Evolutionary conservation across 1,140 invertebrate genomes (phyloP).

Genomic region (Eumeta japonica): DNA sequence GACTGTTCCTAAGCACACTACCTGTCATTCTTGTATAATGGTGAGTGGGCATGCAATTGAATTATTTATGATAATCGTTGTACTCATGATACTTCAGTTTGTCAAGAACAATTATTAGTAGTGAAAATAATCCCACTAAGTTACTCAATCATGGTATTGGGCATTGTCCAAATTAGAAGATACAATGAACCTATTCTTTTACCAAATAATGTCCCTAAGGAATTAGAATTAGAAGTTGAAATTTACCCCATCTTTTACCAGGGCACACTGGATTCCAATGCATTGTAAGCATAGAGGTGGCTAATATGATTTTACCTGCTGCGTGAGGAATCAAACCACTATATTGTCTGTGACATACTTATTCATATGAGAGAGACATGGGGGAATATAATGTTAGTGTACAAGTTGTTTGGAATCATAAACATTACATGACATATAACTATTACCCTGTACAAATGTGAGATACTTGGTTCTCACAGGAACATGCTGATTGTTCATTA

Average conservation of each 20-base stretch:
- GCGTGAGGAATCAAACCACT: conserved; percentile 80
- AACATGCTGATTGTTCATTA: conserved; percentile 90
- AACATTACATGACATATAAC: conserved; percentile 86
- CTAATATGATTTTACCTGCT: conserved; percentile 84
- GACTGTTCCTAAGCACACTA: conserved; percentile 88
- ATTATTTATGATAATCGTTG: conserved; percentile 95
- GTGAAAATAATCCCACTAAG: conserved; percentile 76
- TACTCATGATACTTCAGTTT: conserved; percentile 80
- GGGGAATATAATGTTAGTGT: conserved; percentile 87
- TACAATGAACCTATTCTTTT: conserved; percentile 69
- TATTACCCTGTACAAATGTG: conserved; percentile 92
- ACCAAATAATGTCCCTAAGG: conserved; percentile 85
- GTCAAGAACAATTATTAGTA: conserved; percentile 81
- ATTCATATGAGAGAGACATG: conserved; percentile 82
- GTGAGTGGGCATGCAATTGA: conserved; percentile 92
- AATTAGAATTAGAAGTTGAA: conserved; percentile 84
- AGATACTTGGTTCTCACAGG: conserved; percentile 86
- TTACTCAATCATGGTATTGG: conserved; percentile 71
- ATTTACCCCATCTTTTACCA: conserved; percentile 82
- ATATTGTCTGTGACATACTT: conserved; percentile 88
- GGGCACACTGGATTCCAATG: conserved; percentile 88
- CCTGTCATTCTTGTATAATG: conserved; percentile 82
- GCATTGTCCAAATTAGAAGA: conserved; percentile 76
- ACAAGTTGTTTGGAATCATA: conserved; percentile 88
- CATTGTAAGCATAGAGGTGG: conserved; percentile 86